Percentiles rank a stretch among this genome's conserved stretches.
Evolutionary conservation across 2,113 vertebrate species (phyloP).

Genomic region (Eublepharis macularius): DNA sequence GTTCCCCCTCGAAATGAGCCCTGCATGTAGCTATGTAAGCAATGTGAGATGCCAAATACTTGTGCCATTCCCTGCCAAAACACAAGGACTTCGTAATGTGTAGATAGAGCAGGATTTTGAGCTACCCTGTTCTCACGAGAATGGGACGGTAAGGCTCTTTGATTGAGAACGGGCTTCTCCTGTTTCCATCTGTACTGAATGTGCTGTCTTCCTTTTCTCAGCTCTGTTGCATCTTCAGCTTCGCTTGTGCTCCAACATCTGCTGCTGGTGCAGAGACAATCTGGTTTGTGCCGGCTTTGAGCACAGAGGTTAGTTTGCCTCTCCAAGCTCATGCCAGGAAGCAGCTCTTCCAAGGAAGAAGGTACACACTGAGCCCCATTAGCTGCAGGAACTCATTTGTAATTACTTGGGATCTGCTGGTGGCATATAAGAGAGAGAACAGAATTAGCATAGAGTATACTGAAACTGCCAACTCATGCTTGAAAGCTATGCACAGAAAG

Average conservation of each 20-base stretch:
- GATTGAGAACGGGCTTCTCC: background rate
- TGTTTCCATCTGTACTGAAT: background rate
- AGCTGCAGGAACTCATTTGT: background rate
- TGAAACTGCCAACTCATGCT: background rate
- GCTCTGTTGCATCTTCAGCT: constrained; percentile 18
- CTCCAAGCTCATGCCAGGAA: background rate
- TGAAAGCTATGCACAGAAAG: background rate
- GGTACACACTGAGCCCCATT: background rate
- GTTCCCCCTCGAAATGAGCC: too few relatives aligned
- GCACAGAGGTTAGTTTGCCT: background rate
- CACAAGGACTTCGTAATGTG: too few relatives aligned
- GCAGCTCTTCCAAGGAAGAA: background rate
- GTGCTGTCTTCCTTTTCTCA: constrained; percentile 6
- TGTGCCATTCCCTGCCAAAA: too few relatives aligned
- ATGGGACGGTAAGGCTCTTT: too few relatives aligned
- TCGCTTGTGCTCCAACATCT: background rate
- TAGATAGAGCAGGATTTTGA: too few relatives aligned
- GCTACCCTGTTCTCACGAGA: too few relatives aligned
- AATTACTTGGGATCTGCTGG: constrained; percentile 1
- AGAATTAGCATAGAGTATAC: background rate
- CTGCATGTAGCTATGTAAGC: too few relatives aligned
- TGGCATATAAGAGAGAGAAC: background rate
- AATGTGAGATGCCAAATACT: too few relatives aligned
- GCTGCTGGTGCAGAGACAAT: background rate
- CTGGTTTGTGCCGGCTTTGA: background rate